These are phyloP conservation scores for Yoshiicerus persimilis DNA, from an alignment of 1,140 invertebrate genomes.

Conservation along the genomic window DNA sequence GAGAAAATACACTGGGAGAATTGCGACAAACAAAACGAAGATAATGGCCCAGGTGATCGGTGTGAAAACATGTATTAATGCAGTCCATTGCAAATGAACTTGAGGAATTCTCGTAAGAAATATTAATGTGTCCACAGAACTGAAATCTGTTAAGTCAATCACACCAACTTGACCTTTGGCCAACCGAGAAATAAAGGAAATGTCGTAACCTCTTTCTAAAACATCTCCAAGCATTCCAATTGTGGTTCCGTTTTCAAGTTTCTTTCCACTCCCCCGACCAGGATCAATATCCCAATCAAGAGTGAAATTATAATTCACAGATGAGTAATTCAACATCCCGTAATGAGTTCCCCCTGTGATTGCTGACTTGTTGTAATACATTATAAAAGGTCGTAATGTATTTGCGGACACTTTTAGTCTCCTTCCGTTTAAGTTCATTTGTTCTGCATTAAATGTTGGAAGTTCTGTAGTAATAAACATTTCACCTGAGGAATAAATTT, in stretches of 20 bases:
- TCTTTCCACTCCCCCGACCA: conserved; percentile 31
- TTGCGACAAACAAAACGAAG: not conserved
- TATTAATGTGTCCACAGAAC: conserved; percentile 31
- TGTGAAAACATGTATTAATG: conserved; percentile 32
- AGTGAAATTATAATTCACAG: conserved; percentile 30
- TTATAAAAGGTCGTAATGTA: conserved; percentile 35
- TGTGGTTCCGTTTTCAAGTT: conserved; percentile 8
- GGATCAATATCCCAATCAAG: conserved; percentile 26
- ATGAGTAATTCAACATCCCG: conserved; percentile 23
- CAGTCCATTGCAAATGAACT: conserved; percentile 28
- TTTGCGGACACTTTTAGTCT: conserved; percentile 26
- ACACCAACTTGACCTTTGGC: conserved; percentile 29
- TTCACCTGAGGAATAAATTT: not conserved
- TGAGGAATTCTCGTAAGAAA: conserved; percentile 32
- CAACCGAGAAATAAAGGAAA: conserved; percentile 32
- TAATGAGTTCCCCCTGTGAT: conserved; percentile 40
- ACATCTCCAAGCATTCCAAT: conserved; percentile 43
- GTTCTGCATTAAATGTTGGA: not conserved
- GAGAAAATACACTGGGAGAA: conserved; percentile 12
- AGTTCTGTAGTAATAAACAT: not conserved
- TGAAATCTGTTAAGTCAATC: conserved; percentile 36
- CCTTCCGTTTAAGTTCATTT: conserved; percentile 18
- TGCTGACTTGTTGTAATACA: not conserved
- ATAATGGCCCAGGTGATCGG: conserved; percentile 11
- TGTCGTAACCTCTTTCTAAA: conserved; percentile 15